phyloP scores from a whole-genome alignment of 2,113 vertebrate species.

The Gorilla gorilla region DNA sequence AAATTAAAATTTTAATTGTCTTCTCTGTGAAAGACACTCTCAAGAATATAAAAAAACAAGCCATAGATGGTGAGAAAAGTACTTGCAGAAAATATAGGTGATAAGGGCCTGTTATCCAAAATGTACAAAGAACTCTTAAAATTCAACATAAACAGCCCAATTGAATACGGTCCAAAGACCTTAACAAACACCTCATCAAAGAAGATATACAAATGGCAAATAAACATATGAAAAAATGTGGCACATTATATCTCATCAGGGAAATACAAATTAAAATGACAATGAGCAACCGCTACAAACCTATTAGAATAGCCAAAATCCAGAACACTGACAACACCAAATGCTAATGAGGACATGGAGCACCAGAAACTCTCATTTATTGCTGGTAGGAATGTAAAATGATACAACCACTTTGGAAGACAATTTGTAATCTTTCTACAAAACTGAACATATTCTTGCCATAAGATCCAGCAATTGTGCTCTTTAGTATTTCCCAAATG shows the following conservation, averaged over 20 bases:
- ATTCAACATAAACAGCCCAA: background rate
- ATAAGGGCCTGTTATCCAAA: background rate
- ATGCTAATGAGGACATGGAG: background rate
- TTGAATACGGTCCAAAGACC: background rate
- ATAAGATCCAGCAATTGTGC: background rate
- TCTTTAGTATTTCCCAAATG: background rate
- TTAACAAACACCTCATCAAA: background rate
- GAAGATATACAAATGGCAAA: background rate
- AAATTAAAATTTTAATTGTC: background rate
- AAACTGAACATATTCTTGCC: background rate
- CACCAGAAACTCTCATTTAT: background rate
- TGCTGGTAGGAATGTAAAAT: background rate
- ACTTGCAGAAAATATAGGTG: background rate
- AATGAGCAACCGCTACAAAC: background rate
- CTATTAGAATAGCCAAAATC: background rate
- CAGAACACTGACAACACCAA: background rate
- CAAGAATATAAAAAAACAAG: background rate
- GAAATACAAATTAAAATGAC: background rate
- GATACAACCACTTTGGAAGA: background rate
- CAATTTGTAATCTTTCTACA: background rate
- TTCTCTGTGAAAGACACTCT: background rate
- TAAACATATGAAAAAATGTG: background rate
- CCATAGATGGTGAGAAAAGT: background rate
- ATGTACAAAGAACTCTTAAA: background rate
- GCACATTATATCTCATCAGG: background rate